These are phyloP conservation scores for Leptopterna dolabrata DNA, from an alignment of 2,888 invertebrate genomes.

Conservation along the genomic window DNA sequence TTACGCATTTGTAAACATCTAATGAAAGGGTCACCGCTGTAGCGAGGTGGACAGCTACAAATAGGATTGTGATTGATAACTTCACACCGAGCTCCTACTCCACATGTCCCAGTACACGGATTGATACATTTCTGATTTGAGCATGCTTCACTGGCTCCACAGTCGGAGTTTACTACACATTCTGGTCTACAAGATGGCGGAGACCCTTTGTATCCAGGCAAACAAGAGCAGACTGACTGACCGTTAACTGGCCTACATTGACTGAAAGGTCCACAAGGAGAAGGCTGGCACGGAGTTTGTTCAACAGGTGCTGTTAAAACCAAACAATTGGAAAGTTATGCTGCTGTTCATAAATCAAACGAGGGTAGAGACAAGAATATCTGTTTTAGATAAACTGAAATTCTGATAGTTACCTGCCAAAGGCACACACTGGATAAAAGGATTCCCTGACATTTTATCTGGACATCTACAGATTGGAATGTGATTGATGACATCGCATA, in stretches of 20 bases:
- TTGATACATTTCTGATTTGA: constrained; percentile 77
- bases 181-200: constrained; percentile 84
- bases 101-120: constrained; percentile 80
- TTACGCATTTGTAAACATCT: constrained; percentile 69
- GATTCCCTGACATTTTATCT: constrained; percentile 76
- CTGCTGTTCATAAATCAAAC: constrained; percentile 67
- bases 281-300: constrained; percentile 75
- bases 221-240: constrained; percentile 79
- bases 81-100: constrained; percentile 77
- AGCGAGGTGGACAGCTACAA: constrained; percentile 74
- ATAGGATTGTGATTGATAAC: constrained; percentile 80
- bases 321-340: background rate
- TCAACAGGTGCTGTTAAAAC: constrained; percentile 35
- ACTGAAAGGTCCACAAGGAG: constrained; percentile 86
- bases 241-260: constrained; percentile 75
- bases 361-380: no score
- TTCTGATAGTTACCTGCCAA: constrained; percentile 57
- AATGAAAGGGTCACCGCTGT: constrained; percentile 81
- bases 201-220: constrained; percentile 79
- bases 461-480: constrained; percentile 81
- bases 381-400: no score
- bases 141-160: constrained; percentile 76
- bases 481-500: constrained; percentile 80
- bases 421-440: constrained; percentile 74
- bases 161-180: constrained; percentile 79